Evolutionary conservation across 2,797 vertebrate genomes (phyloP).

Genomic region (Sebastes reedi): DNA sequence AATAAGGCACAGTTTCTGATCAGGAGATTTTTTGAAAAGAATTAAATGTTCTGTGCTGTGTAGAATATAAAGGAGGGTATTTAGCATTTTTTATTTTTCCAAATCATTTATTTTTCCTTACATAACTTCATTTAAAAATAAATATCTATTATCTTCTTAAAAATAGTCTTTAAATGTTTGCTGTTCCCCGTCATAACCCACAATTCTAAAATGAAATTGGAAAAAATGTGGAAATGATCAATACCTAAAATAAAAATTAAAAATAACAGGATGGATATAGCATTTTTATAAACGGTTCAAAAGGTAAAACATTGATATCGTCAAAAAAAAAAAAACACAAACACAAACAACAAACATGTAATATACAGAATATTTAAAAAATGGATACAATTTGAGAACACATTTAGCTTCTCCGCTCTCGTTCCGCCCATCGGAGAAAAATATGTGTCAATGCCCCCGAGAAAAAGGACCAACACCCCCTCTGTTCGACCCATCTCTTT

Average conservation of each 20-base stretch:
- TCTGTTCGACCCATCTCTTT: slow-evolving; percentile 78
- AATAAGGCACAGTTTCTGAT: slow-evolving; percentile 54
- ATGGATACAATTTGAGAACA: slow-evolving; percentile 74
- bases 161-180: slow-evolving; percentile 75
- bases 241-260: slow-evolving; percentile 45
- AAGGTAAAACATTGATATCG: slow-evolving; percentile 67
- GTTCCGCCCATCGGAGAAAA: slow-evolving; percentile 66
- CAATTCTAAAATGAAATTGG: slow-evolving; percentile 69
- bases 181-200: slow-evolving; percentile 70
- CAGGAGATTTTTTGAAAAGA: slow-evolving; percentile 18
- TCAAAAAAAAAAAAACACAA: slow-evolving; percentile 29
- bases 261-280: slow-evolving; percentile 73
- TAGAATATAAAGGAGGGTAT: slow-evolving; percentile 58
- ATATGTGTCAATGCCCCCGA: slow-evolving; percentile 78
- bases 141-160: slow-evolving; percentile 81
- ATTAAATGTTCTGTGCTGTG: slow-evolving; percentile 37
- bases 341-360: slow-evolving; percentile 70
- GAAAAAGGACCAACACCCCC: slow-evolving; percentile 62
- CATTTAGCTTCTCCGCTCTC: slow-evolving; percentile 64
- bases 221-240: slow-evolving; percentile 61
- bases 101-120: slow-evolving; percentile 61
- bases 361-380: slow-evolving; percentile 77
- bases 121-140: slow-evolving; percentile 85
- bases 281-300: slow-evolving; percentile 71
- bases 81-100: slow-evolving; percentile 41